These are phyloP conservation scores for Accipiter cooperii DNA, from an alignment of 2,113 vertebrate species.

Conservation along the genomic window DNA sequence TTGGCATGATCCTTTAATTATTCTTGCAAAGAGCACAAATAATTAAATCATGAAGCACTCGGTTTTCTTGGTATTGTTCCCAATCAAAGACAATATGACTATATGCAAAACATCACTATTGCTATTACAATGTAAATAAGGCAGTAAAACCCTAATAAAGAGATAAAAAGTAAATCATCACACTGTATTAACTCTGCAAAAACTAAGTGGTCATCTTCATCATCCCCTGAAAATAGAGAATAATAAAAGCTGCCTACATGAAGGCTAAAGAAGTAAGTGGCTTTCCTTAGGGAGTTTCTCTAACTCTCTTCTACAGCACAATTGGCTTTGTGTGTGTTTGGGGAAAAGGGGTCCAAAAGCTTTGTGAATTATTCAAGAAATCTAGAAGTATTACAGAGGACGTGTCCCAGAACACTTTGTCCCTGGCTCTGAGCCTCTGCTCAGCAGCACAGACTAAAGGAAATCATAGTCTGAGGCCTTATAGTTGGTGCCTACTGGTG, in stretches of 20 bases:
- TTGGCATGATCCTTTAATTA: conserved; percentile 52
- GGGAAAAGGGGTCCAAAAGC: not conserved
- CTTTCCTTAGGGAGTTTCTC: not conserved
- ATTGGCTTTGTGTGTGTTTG: not conserved
- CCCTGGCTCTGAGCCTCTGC: not conserved
- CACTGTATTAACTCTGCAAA: not conserved
- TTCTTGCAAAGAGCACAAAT: conserved; percentile 31
- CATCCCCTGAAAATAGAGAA: not conserved
- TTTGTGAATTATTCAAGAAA: conserved; percentile 7
- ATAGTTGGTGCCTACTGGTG: not conserved
- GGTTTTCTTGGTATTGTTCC: not conserved
- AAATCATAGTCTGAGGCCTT: not conserved
- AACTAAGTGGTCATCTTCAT: not conserved
- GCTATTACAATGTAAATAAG: not conserved
- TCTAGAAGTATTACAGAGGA: not conserved
- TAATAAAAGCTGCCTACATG: not conserved
- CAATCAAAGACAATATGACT: not conserved
- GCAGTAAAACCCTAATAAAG: not conserved
- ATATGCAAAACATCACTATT: not conserved
- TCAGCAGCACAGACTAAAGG: not conserved
- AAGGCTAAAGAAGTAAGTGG: not conserved
- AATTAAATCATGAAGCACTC: conserved; percentile 24
- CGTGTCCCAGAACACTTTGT: not conserved
- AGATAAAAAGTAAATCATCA: not conserved
- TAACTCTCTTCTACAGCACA: not conserved